These are phyloP conservation scores for human DNA, from an alignment of 2,113 vertebrate species.

Conservation along the genomic window DNA sequence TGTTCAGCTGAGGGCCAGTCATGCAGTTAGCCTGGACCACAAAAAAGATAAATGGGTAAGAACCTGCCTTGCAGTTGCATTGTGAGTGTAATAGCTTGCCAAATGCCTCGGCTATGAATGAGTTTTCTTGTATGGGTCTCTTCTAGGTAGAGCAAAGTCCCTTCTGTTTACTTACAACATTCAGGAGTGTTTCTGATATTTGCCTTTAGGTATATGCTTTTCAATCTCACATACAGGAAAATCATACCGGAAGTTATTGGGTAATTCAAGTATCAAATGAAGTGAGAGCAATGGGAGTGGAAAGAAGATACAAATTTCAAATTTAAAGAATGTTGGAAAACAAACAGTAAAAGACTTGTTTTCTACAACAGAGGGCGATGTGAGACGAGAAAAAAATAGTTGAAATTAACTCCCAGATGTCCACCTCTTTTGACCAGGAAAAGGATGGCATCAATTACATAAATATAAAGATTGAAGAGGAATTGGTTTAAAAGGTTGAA, in stretches of 20 bases:
- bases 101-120: neutral
- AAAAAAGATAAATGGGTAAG: constrained; percentile 74
- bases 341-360: constrained; percentile 13
- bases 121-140: neutral
- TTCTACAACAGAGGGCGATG: neutral
- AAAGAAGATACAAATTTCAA: neutral
- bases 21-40: constrained; percentile 54
- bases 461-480: neutral
- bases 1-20: constrained; percentile 50
- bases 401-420: neutral
- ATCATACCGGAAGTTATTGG: constrained; percentile 17
- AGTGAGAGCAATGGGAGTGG: neutral
- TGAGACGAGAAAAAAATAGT: neutral
- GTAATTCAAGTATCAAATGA: neutral
- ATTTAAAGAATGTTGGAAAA: constrained; percentile 22
- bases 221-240: neutral
- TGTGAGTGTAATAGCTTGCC: neutral
- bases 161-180: neutral
- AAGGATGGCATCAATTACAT: neutral
- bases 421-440: neutral
- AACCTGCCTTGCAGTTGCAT: neutral
- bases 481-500: neutral
- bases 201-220: neutral
- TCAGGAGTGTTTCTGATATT: neutral
- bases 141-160: neutral